A percentile compares a stretch with the other conserved stretches of the same genome.
phyloP scores from a whole-genome alignment of 2,113 vertebrate species.

The Lynx canadensis region DNA sequence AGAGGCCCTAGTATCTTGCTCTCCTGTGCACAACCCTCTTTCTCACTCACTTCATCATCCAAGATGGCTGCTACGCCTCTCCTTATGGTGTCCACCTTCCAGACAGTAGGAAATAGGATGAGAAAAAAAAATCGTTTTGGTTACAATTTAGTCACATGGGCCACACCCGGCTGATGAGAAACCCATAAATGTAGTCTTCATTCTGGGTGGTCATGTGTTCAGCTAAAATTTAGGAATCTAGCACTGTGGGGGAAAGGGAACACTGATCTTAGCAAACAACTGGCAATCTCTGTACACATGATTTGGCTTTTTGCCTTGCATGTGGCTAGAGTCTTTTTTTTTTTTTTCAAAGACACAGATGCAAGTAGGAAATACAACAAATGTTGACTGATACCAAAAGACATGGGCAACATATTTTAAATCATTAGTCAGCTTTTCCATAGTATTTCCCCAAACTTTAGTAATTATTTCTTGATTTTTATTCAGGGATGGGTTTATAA shows the following conservation, averaged over 20 bases:
- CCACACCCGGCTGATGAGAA: neutral
- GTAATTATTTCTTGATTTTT: constrained; percentile 41
- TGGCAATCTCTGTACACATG: neutral
- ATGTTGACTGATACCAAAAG: neutral
- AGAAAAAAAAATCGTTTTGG: neutral
- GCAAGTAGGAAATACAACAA: neutral
- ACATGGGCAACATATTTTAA: neutral
- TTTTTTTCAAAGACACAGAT: neutral
- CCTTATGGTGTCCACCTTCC: neutral
- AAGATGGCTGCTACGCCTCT: neutral
- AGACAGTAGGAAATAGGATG: neutral
- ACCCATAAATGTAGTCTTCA: neutral
- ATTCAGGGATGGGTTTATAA: constrained; percentile 92
- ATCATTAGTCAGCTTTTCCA: constrained; percentile 30
- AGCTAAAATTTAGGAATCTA: neutral
- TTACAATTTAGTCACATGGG: neutral
- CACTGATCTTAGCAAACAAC: neutral
- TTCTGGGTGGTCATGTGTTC: neutral
- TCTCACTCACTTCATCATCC: neutral
- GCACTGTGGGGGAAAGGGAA: neutral
- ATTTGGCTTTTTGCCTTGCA: neutral
- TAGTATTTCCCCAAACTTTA: neutral
- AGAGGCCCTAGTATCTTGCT: neutral
- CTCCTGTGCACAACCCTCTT: rapidly evolving
- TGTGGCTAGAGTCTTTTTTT: neutral